phyloP scores from a whole-genome alignment of 2,797 vertebrate species.

The Xenentodon cancila region DNA sequence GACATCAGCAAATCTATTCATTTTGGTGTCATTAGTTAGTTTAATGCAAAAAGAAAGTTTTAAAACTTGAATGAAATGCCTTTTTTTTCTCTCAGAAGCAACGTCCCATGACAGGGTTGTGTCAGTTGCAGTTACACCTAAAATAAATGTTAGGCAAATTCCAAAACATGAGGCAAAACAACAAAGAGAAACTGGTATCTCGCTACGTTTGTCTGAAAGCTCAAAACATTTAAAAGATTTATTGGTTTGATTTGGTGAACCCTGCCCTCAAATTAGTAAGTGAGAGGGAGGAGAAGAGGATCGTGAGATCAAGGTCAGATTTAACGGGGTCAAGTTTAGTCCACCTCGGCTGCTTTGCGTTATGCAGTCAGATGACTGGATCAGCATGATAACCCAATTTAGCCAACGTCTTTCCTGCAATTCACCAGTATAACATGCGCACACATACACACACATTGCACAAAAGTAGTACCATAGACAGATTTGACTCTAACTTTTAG shows the following conservation, averaged over 20 bases:
- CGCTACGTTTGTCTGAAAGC: constrained; percentile 2
- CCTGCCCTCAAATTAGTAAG: constrained; percentile 57
- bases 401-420: constrained; percentile 69
- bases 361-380: constrained; percentile 84
- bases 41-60: background rate
- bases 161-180: background rate
- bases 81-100: background rate
- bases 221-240: constrained; percentile 71
- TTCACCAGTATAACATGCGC: constrained; percentile 62
- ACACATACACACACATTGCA: constrained; percentile 19
- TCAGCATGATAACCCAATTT: constrained; percentile 86
- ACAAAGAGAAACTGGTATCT: background rate
- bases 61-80: too few relatives aligned
- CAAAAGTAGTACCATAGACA: background rate
- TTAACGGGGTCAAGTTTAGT: constrained; percentile 85
- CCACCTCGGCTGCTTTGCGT: constrained; percentile 79
- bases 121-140: background rate
- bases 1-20: too few relatives aligned
- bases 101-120: background rate
- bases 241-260: constrained; percentile 80
- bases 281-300: constrained; percentile 38
- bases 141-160: background rate
- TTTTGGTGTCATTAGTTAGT: too few relatives aligned
- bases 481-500: background rate
- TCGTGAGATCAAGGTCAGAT: constrained; percentile 81